Base-by-base conservation (phyloP, 2,113 vertebrate species). In the Phoenicopterus ruber region DNA sequence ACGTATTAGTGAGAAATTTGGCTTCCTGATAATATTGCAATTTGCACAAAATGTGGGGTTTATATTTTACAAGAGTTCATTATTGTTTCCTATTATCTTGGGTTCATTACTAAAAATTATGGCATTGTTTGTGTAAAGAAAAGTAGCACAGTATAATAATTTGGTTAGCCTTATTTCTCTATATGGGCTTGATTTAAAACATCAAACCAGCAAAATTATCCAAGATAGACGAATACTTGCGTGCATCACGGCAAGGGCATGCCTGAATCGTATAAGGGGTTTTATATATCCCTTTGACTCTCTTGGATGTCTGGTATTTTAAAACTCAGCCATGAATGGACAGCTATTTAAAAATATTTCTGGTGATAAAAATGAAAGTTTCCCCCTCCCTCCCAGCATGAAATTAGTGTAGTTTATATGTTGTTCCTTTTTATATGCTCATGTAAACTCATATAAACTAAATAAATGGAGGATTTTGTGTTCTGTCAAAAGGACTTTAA, bases 341-440 rank as follows among this genome's bases (percentile, higher is more conserved):
- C 42, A 94, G 78, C 55, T 85, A 31, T 93, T 91, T 90, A 74
- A 79, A 97, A 96, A 66, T 77, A 86, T 61, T 80, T 93, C 81
- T 91, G 34, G 49, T 91, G 65, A 82, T 71, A 66, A 82, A 87
- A 79, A 82, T 34, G 67, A 90, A 84, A 44, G n/a, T 76, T 70
- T 44, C 32, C 55, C 13, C 42, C 52, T 87, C 47, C 57, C 29
- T 83, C 47, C 32, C 34, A 58, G n/a, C 55, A 78, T 36, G 78
- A 96, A 96, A 90, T 91, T 69, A 91, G 20, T 85, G 62, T 85
- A 44, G 50, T 91, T 19, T 44, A 40, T 55, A 46, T 78, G 42
- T 91, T 94, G 63, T 31, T 89, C 31, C 32, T 40, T 96, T 97
- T 96, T 59, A 96, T 82, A 82, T 73, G 17, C 22, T 93, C 78